Base-by-base conservation (phyloP, 2,797 vertebrate genomes). In the Cercopithecus petaurista region DNA sequence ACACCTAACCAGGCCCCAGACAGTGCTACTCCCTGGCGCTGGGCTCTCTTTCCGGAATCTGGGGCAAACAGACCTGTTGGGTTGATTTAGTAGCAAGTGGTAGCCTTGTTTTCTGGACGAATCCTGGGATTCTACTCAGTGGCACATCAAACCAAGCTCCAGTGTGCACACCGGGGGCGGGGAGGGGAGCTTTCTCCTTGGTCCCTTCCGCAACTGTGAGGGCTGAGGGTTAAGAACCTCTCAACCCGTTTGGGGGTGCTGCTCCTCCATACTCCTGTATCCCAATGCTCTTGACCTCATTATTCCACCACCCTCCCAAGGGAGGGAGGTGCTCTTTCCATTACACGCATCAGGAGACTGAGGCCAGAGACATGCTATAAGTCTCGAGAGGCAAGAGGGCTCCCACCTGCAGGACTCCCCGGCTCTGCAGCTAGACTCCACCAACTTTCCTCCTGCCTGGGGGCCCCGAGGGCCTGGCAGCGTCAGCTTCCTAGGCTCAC, bases 91-190 rank as follows among this genome's bases (percentile, higher is more conserved):
- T 48, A 61, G 52, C 36, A 15, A 59, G 70, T 33, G 9, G 61
- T 36, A 90, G 52, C 87, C 14, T 73, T 43, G 39, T 57, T 80
- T 96, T 52, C 81, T 88, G 76, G 83, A 92, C 77, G 82, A 55
- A 57, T 33, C 82, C 61, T 77, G n/a, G 61, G 43, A 72, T 85
- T 77, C 43, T 57, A 76, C 70, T 80, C 86, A 2, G 5, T 8
- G 28, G 7, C 39, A 4, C 26, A 46, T 76, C 67, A 67, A 36
- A 36, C 24, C 5, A 39, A 61, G 50, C 26, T 90, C 19, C 4
- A 10, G n/a, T 46, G 21, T 33, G 33, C 33, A 3, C 1, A 0
- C 26, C 6, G 7, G 1, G n/a, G 8, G 9, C 0, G 39, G 43
- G 5, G 41, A 39, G 33, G 19, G 21, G n/a, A 48, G 33, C 12